Percentiles rank a stretch among this genome's conserved stretches.
Conservation (phyloP, 2,113 vertebrate species). For the Cynoglossus semilaevis region DNA sequence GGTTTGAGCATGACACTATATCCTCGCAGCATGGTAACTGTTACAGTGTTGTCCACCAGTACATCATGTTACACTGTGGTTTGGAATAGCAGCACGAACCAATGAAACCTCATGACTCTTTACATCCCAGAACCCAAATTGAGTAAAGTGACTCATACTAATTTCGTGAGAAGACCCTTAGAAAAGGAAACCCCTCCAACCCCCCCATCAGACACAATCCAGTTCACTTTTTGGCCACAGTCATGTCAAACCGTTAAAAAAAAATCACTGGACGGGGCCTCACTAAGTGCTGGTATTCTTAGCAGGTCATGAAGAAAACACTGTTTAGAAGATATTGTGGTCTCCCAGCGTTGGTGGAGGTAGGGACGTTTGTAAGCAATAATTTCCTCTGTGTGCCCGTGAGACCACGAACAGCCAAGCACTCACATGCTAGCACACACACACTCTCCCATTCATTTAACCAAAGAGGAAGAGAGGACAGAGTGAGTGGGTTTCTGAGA, state of each 20-base stretch:
- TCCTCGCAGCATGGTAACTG: constrained; percentile 4
- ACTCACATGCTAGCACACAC: neutral
- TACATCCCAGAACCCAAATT: constrained; percentile 19
- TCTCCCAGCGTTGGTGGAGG: constrained; percentile 58
- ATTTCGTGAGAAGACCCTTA: constrained; percentile 42
- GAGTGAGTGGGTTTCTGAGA: constrained; percentile 66
- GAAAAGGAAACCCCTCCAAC: no score
- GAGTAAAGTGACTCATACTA: constrained; percentile 30
- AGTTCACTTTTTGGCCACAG: constrained; percentile 42
- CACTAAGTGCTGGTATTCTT: no score
- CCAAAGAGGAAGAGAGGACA: constrained; percentile 49
- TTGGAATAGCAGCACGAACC: constrained; percentile 21
- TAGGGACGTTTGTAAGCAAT: constrained; percentile 57
- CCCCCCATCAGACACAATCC: constrained; percentile 27
- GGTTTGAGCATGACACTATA: constrained; percentile 14
- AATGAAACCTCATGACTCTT: no score
- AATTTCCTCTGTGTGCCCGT: constrained; percentile 51
- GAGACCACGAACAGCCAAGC: constrained; percentile 41
- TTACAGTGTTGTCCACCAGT: constrained; percentile 7
- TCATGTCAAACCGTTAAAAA: no score
- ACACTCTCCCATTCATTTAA: constrained; percentile 34
- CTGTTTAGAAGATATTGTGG: constrained; percentile 47
- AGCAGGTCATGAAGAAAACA: constrained; percentile 45
- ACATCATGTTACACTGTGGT: constrained; percentile 24
- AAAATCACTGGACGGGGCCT: no score